Conservation (phyloP, 2,888 invertebrate species). For the Acronicta aceris region DNA sequence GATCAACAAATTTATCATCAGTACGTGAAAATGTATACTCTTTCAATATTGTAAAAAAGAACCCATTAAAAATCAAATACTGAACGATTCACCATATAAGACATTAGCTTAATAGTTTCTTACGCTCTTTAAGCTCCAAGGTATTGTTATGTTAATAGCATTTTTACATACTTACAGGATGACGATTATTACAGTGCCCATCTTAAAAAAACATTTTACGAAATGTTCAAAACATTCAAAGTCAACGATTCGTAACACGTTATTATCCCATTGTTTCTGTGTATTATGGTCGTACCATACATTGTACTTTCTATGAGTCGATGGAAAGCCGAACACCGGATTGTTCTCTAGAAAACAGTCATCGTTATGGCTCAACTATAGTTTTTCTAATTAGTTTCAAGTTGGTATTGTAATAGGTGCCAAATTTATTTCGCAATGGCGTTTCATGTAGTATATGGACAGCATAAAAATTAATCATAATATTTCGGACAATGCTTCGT, state of each 20-base stretch:
- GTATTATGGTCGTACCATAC: conserved; percentile 30
- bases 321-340: conserved; percentile 60
- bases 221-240: conserved; percentile 14
- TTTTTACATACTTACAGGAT: conserved; percentile 11
- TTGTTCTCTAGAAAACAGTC: conserved; percentile 52
- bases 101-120: too few species aligned
- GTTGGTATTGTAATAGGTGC: conserved; percentile 5
- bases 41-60: too few species aligned
- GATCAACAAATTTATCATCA: too few species aligned
- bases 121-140: too few species aligned
- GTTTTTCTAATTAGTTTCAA: conserved; percentile 32
- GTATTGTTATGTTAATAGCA: too few species aligned
- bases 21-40: too few species aligned
- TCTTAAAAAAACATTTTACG: conserved; percentile 12
- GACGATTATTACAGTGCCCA: conserved; percentile 28
- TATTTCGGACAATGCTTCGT: not conserved
- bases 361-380: conserved; percentile 24
- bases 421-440: conserved; percentile 24
- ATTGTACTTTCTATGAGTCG: conserved; percentile 53
- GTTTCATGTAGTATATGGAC: not conserved
- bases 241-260: conserved; percentile 18
- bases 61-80: too few species aligned
- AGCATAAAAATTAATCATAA: not conserved
- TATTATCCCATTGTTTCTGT: conserved; percentile 40
- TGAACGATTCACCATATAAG: too few species aligned